A percentile compares a stretch with the other conserved stretches of the same genome.
These are phyloP conservation scores for Petrolisthes cinctipes DNA, from an alignment of 2,888 invertebrate species.

Conservation along the genomic window DNA sequence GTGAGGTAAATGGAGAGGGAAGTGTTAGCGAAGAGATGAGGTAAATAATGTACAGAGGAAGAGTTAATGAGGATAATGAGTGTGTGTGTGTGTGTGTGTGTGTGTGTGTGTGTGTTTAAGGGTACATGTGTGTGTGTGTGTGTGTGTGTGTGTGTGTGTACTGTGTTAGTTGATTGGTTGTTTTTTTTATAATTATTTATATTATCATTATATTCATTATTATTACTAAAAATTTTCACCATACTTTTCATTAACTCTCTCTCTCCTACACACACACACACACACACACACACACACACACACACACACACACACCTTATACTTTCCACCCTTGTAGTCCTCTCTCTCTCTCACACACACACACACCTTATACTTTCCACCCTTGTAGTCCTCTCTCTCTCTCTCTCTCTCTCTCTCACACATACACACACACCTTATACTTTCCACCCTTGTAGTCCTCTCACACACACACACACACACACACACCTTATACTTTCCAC, in stretches of 20 bases:
- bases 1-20: neutral
- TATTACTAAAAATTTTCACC: no score
- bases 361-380: neutral
- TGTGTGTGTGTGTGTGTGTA: neutral
- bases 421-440: slow-evolving; percentile 32
- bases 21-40: neutral
- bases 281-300: slow-evolving; percentile 17
- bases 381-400: neutral
- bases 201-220: no score
- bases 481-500: slow-evolving; percentile 47
- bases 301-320: neutral
- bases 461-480: slow-evolving; percentile 67
- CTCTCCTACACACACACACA: slow-evolving; percentile 1
- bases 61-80: neutral
- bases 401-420: slow-evolving; percentile 1
- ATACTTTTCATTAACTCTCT: no score
- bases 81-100: neutral
- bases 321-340: neutral
- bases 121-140: neutral
- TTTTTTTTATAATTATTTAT: no score
- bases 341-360: neutral
- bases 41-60: neutral
- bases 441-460: slow-evolving; percentile 69
- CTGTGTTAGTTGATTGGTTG: no score
- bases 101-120: neutral